A percentile compares a stretch with the other conserved stretches of the same genome.
Conservation (phyloP, 1,140 invertebrate genomes). For the Drosophila subpulchrella region DNA sequence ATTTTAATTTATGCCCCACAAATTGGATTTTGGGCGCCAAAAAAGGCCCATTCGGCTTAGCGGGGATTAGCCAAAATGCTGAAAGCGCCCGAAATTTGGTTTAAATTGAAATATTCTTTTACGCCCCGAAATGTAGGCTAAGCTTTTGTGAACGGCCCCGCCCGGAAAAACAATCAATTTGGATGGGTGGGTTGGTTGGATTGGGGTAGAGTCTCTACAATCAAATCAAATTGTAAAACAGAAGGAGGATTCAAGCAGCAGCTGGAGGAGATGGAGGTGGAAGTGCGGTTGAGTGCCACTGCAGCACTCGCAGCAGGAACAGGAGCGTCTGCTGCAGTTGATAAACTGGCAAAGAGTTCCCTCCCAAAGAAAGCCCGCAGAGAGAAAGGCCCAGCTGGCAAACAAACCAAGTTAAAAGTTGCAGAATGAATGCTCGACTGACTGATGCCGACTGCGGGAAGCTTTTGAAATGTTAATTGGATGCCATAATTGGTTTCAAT, state of each 20-base stretch:
- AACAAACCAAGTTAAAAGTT: conserved; percentile 40
- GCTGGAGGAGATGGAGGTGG: conserved; percentile 1
- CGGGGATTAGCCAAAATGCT: conserved; percentile 66
- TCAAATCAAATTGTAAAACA: conserved; percentile 29
- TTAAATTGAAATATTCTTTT: conserved; percentile 53
- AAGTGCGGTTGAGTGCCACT: conserved; percentile 20
- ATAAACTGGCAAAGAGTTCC: conserved; percentile 61
- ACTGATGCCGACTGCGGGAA: conserved; percentile 34
- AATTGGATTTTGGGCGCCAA: conserved; percentile 70
- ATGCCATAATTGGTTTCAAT: conserved; percentile 48
- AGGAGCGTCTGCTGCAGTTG: conserved; percentile 52
- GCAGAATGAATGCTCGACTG: conserved; percentile 41
- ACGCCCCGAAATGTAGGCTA: conserved; percentile 73
- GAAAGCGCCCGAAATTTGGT: conserved; percentile 14
- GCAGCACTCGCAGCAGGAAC: conserved; percentile 6
- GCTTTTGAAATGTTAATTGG: conserved; percentile 52
- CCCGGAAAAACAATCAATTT: conserved; percentile 49
- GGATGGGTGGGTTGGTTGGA: not conserved
- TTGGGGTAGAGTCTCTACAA: conserved; percentile 7
- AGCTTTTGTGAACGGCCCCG: conserved; percentile 51
- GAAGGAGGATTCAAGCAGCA: conserved; percentile 12
- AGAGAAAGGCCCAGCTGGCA: conserved; percentile 14
- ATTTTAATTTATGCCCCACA: conserved; percentile 71
- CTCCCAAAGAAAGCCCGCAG: conserved; percentile 24
- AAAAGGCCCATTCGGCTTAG: conserved; percentile 72